Evolutionary conservation across 2,797 vertebrate genomes (phyloP).

Genomic region (Pempheris klunzingeri): DNA sequence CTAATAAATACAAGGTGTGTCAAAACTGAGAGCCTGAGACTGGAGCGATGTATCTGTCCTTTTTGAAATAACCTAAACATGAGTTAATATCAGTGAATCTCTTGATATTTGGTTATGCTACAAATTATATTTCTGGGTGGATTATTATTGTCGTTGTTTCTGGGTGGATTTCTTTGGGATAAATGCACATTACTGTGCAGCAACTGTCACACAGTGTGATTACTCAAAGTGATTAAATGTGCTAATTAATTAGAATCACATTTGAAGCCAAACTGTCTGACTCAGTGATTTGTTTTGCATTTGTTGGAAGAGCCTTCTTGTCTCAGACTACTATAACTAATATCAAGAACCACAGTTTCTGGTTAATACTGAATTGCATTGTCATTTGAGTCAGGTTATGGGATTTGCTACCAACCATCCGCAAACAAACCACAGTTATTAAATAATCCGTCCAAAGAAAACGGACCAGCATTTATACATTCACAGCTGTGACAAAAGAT

Average conservation of each 20-base stretch:
- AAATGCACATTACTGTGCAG: not conserved
- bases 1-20: not conserved
- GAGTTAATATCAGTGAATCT: not conserved
- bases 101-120: constrained; percentile 6
- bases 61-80: not conserved
- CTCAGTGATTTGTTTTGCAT: constrained; percentile 10
- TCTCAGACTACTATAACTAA: not conserved
- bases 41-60: not conserved
- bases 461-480: constrained; percentile 55
- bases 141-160: no score
- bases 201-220: not conserved
- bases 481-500: constrained; percentile 70
- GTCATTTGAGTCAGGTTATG: not conserved
- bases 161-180: not conserved
- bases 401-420: constrained; percentile 29
- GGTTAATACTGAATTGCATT: constrained; percentile 19
- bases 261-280: constrained; percentile 30
- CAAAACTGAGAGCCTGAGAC: constrained; percentile 3
- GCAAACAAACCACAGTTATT: constrained; percentile 41
- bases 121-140: constrained; percentile 15
- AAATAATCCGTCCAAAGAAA: constrained; percentile 35
- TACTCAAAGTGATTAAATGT: not conserved
- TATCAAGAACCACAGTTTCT: not conserved
- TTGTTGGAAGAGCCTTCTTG: not conserved
- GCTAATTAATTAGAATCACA: not conserved